These are phyloP conservation scores for Axinella damicornis DNA, from an alignment of 37 sponge, comb jelly and placozoan species.

Conservation along the genomic window DNA sequence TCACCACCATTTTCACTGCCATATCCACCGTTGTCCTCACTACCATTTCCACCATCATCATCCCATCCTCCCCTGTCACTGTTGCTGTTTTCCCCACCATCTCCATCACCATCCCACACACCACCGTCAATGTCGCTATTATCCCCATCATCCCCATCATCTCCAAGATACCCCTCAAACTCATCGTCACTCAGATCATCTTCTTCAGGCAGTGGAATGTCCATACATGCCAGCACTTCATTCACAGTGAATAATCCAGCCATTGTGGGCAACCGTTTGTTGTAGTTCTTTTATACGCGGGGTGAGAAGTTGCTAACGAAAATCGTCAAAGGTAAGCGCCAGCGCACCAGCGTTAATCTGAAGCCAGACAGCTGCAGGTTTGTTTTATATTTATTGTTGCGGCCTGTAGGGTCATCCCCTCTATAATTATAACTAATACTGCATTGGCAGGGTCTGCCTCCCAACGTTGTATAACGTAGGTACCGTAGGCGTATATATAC, in stretches of 20 bases:
- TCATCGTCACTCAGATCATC: background rate
- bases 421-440: background rate
- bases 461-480: background rate
- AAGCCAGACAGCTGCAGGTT: background rate
- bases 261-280: no score
- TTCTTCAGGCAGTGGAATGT: no score
- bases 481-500: background rate
- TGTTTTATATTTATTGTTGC: no score
- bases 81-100: background rate
- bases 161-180: background rate
- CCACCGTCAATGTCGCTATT: background rate
- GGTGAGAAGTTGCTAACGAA: background rate
- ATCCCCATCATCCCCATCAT: background rate
- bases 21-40: background rate
- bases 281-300: no score
- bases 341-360: background rate
- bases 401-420: no score
- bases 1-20: background rate
- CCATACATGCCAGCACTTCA: background rate
- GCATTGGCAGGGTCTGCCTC: background rate
- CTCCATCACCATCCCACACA: background rate
- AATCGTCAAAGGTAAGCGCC: background rate
- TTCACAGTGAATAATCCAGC: no score
- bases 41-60: background rate
- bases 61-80: background rate